Evolutionary conservation across 2,888 invertebrate genomes (phyloP).

Genomic region (Plagiodera versicolora): DNA sequence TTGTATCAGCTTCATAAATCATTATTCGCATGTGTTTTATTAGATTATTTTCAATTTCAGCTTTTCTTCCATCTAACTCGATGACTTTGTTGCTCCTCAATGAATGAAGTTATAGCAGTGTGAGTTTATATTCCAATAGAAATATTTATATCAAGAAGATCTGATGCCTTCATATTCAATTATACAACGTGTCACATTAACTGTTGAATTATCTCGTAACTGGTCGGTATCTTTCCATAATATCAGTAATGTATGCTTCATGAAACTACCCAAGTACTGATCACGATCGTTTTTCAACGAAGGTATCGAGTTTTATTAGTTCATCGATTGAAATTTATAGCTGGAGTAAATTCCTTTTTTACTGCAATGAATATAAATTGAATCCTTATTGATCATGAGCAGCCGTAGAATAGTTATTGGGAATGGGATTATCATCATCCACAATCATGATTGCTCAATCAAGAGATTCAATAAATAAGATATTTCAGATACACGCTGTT

Average conservation of each 20-base stretch:
- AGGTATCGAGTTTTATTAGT: constrained; percentile 6
- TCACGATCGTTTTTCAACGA: constrained; percentile 2
- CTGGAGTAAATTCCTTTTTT: constrained; percentile 3
- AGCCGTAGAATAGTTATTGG: background rate
- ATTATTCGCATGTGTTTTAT: no score
- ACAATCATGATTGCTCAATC: background rate
- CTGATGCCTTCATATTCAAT: no score
- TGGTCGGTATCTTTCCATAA: constrained; percentile 5
- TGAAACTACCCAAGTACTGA: constrained; percentile 10
- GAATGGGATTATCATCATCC: background rate
- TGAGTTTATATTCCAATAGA: no score
- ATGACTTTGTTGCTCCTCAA: no score
- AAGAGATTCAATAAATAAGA: background rate
- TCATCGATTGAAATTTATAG: constrained; percentile 8
- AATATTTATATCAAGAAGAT: no score
- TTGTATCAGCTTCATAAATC: background rate
- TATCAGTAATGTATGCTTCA: constrained; percentile 1
- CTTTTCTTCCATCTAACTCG: no score
- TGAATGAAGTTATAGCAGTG: no score
- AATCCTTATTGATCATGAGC: background rate
- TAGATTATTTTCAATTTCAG: no score
- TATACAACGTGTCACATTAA: background rate
- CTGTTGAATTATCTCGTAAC: background rate
- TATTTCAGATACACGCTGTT: no score
- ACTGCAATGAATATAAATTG: constrained; percentile 1